Evolutionary conservation across 2,888 invertebrate species (phyloP).

Genomic region (Brenthis daphne): DNA sequence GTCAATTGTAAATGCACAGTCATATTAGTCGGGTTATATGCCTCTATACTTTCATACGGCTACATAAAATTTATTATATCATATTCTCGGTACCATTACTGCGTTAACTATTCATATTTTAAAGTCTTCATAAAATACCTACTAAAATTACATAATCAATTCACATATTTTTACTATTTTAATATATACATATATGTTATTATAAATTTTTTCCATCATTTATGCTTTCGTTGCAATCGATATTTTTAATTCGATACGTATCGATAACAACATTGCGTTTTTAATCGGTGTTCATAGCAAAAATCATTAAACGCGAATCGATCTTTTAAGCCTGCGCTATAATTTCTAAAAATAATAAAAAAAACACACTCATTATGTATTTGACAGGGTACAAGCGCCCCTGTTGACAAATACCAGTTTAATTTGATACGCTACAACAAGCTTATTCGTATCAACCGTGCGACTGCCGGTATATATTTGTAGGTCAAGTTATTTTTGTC

Average conservation of each 20-base stretch:
- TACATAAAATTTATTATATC: background rate
- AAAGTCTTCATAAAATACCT: background rate
- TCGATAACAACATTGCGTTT: slow-evolving; percentile 29
- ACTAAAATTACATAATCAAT: too few species aligned
- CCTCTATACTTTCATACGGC: slow-evolving; percentile 8
- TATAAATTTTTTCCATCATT: background rate
- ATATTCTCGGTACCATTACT: background rate
- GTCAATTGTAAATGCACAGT: slow-evolving; percentile 20
- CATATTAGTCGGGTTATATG: slow-evolving; percentile 14
- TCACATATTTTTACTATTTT: background rate
- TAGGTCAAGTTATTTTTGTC: slow-evolving; percentile 51
- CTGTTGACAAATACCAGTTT: slow-evolving; percentile 47
- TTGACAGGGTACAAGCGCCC: slow-evolving; percentile 62
- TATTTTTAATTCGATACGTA: slow-evolving; percentile 9
- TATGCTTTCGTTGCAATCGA: background rate
- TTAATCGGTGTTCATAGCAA: slow-evolving; percentile 29
- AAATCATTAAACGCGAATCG: slow-evolving; percentile 51
- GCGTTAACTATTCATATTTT: background rate
- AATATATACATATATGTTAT: too few species aligned
- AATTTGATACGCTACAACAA: slow-evolving; percentile 47
- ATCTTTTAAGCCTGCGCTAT: slow-evolving; percentile 49
- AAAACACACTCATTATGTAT: slow-evolving; percentile 69
- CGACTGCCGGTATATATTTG: slow-evolving; percentile 41
- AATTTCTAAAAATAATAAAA: slow-evolving; percentile 51
- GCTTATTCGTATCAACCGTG: slow-evolving; percentile 37